A percentile compares a stretch with the other conserved stretches of the same genome.
phyloP scores from a whole-genome alignment of 2,113 vertebrate species.

The Gallinago paraguaiae region DNA sequence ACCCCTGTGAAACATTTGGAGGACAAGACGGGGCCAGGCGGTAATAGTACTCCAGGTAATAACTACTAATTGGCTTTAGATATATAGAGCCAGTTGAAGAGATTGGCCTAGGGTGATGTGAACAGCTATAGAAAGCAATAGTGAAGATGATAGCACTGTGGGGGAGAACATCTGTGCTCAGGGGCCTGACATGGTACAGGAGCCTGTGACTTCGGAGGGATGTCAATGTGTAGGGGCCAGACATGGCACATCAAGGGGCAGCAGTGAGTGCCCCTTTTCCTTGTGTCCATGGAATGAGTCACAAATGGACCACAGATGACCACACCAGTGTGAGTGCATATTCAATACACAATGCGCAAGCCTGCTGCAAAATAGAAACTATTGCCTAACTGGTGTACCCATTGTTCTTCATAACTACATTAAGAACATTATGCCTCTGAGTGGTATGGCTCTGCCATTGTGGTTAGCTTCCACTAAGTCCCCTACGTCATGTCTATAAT shows the following conservation, averaged over 20 bases:
- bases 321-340: neutral
- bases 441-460: rapidly evolving
- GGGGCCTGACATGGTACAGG: too few relatives aligned
- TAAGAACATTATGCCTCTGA: neutral
- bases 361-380: neutral
- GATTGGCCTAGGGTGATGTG: neutral
- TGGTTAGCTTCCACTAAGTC: neutral
- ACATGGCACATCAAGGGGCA: neutral
- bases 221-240: neutral
- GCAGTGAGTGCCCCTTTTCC: rapidly evolving
- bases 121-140: neutral
- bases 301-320: neutral
- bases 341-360: neutral
- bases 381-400: neutral
- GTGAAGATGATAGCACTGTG: neutral
- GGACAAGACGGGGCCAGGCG: neutral
- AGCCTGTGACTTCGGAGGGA: neutral
- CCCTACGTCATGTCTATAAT: neutral
- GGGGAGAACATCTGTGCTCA: neutral
- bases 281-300: neutral
- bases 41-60: neutral
- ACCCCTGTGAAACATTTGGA: neutral
- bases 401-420: neutral
- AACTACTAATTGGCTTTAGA: neutral
- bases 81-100: neutral